A percentile compares a stretch with the other conserved stretches of the same genome.
phyloP scores from a whole-genome alignment of 1,140 invertebrate genomes.

The Goniozus legneri region DNA sequence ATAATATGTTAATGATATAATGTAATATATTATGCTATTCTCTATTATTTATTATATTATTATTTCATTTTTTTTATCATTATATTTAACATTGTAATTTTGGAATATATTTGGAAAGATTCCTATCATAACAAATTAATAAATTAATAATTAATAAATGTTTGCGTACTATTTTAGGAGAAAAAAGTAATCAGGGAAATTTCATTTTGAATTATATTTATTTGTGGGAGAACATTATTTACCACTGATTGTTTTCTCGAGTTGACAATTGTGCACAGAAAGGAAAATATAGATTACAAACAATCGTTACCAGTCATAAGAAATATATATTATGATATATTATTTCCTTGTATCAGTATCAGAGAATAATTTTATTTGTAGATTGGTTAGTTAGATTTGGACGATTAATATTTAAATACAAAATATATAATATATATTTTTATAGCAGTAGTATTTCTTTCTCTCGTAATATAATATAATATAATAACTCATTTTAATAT shows the following conservation, averaged over 20 bases:
- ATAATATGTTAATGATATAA: too few relatives aligned
- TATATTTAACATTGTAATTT: too few relatives aligned
- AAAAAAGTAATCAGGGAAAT: too few relatives aligned
- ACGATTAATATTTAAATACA: constrained; percentile 48
- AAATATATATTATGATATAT: constrained; percentile 35
- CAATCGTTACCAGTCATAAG: constrained; percentile 36
- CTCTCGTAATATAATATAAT: constrained; percentile 34
- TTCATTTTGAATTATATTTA: constrained; percentile 12
- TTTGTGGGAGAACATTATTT: constrained; percentile 33
- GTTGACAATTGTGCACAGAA: constrained; percentile 38
- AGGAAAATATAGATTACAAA: constrained; percentile 31
- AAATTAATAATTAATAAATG: too few relatives aligned
- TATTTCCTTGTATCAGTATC: constrained; percentile 30
- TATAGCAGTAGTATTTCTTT: constrained; percentile 29
- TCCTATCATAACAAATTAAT: too few relatives aligned
- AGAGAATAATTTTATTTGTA: constrained; percentile 37
- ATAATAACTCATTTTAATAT: constrained; percentile 39
- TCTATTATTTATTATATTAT: too few relatives aligned
- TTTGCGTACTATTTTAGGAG: too few relatives aligned
- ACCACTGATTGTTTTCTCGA: constrained; percentile 35
- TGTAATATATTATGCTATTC: too few relatives aligned
- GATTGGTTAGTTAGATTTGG: constrained; percentile 36
- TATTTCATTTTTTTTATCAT: too few relatives aligned
- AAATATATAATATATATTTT: constrained; percentile 41
- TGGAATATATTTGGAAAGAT: too few relatives aligned